A percentile compares a stretch with the other conserved stretches of the same genome.
phyloP scores from a whole-genome alignment of 2,113 vertebrate species.

The Craseonycteris thonglongyai region DNA sequence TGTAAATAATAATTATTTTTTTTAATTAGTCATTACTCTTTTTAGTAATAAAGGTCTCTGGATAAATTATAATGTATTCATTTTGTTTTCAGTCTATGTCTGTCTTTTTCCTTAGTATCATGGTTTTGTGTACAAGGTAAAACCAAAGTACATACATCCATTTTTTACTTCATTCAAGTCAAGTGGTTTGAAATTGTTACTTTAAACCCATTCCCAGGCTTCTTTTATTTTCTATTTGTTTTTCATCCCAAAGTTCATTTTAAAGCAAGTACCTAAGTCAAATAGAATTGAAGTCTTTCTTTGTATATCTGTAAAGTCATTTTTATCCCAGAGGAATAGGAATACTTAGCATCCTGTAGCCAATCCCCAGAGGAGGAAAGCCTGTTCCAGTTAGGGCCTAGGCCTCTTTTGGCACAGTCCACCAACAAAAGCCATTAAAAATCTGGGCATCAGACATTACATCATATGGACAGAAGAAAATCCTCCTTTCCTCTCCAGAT shows the following conservation, averaged over 20 bases:
- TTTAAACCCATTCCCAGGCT: neutral
- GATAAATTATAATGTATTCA: neutral
- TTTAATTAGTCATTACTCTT: neutral
- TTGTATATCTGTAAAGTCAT: neutral
- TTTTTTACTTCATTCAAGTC: neutral
- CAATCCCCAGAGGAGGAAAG: neutral
- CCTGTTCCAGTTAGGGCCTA: neutral
- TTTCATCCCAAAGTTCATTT: neutral
- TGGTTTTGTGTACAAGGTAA: neutral
- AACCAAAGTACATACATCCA: neutral
- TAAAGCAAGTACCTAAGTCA: neutral
- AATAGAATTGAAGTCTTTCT: neutral
- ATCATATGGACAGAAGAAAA: neutral
- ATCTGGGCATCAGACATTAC: neutral
- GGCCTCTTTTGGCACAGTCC: neutral
- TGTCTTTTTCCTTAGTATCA: neutral
- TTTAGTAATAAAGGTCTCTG: neutral
- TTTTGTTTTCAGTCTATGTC: neutral
- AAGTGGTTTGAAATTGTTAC: neutral
- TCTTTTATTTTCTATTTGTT: neutral
- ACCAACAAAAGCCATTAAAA: neutral
- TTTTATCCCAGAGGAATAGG: neutral
- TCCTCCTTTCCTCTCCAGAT: neutral
- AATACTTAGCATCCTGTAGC: neutral
- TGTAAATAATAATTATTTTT: neutral